phyloP scores from a whole-genome alignment of 1,140 invertebrate species.

The Drosophila sucinea region DNA sequence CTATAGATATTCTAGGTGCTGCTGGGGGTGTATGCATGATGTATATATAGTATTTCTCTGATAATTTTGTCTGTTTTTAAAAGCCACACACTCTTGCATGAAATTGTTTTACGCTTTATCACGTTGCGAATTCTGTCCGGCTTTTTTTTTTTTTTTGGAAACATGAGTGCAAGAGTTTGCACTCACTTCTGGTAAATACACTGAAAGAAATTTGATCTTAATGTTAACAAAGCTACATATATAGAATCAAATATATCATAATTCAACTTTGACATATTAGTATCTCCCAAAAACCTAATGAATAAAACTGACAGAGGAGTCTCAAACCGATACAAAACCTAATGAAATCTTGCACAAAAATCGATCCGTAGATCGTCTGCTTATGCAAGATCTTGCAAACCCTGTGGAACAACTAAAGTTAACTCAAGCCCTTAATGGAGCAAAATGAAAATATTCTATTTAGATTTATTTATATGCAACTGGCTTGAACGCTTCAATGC shows the following conservation, averaged over 20 bases:
- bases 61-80: neutral
- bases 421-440: too few species aligned
- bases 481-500: conserved; percentile 1
- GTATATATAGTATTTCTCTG: neutral
- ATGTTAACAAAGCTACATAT: neutral
- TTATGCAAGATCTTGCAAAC: neutral
- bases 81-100: too few species aligned
- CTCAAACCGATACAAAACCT: too few species aligned
- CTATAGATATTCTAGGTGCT: neutral
- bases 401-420: neutral
- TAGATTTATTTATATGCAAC: neutral
- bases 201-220: conserved; percentile 14
- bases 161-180: conserved; percentile 29
- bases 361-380: too few species aligned
- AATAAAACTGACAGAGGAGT: too few species aligned
- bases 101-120: neutral
- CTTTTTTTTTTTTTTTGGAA: conserved; percentile 18
- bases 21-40: too few species aligned
- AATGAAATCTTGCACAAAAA: too few species aligned
- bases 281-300: too few species aligned
- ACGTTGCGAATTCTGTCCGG: conserved; percentile 7
- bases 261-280: too few species aligned
- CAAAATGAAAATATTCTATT: neutral
- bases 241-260: too few species aligned
- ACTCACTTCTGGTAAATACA: conserved; percentile 34